phyloP scores from a whole-genome alignment of 2,888 invertebrate species.

The Balanococcus diminutus region DNA sequence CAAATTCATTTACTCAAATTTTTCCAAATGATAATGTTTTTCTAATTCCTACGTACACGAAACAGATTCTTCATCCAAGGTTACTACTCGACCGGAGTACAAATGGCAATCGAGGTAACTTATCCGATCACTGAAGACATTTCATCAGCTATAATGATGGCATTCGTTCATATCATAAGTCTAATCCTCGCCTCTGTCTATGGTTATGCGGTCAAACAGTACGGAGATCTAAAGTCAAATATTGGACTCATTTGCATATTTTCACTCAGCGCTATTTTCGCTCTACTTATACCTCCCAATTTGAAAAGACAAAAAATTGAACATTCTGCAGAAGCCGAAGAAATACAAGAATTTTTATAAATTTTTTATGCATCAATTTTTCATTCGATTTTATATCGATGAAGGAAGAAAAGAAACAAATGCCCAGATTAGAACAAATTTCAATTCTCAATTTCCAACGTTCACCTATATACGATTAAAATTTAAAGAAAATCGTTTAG shows the following conservation, averaged over 20 bases:
- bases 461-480: too few relatives aligned
- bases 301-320: slow-evolving; percentile 45
- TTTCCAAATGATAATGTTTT: too few relatives aligned
- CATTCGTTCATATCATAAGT: background rate
- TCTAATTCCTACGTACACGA: too few relatives aligned
- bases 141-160: background rate
- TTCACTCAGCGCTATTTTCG: background rate
- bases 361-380: too few relatives aligned
- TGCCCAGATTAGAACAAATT: too few relatives aligned
- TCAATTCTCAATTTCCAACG: too few relatives aligned
- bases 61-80: slow-evolving; percentile 42
- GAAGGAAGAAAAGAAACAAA: too few relatives aligned
- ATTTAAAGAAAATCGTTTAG: too few relatives aligned
- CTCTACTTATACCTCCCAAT: slow-evolving; percentile 42
- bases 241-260: background rate
- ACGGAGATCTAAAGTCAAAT: background rate
- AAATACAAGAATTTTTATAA: slow-evolving; percentile 40
- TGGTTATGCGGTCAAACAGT: background rate
- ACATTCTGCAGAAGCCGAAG: background rate
- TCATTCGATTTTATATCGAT: too few relatives aligned
- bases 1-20: background rate
- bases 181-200: background rate
- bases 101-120: slow-evolving; percentile 50
- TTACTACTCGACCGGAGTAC: slow-evolving; percentile 40
- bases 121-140: slow-evolving; percentile 49